Percentiles rank a stretch among this genome's conserved stretches.
Evolutionary conservation across 2,797 vertebrate species (phyloP).

Genomic region (Atherinosoma microstoma): DNA sequence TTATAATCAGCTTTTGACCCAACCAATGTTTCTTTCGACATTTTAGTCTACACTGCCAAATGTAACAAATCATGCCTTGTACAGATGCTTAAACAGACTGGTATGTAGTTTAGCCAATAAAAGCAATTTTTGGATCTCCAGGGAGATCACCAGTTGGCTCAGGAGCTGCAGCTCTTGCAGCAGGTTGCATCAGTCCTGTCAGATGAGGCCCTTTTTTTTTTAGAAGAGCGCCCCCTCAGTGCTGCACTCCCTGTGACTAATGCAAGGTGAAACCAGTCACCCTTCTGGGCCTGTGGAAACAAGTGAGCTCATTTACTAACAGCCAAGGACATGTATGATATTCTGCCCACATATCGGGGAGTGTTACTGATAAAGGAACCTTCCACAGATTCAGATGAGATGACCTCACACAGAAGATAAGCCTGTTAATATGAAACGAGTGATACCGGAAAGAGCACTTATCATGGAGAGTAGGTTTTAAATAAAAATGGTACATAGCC

Average conservation of each 20-base stretch:
- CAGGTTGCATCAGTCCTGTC: conserved; percentile 76
- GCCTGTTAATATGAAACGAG: conserved; percentile 59
- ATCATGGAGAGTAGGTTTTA: neutral
- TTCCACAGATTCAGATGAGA: conserved; percentile 46
- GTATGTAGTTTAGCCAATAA: conserved; percentile 39
- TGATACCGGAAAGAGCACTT: conserved; percentile 10
- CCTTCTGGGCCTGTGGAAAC: conserved; percentile 16
- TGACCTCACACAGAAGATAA: conserved; percentile 58
- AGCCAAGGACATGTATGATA: conserved; percentile 58
- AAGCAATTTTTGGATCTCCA: conserved; percentile 28
- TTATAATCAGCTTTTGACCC: neutral
- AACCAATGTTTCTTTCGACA: neutral
- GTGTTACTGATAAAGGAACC: conserved; percentile 59
- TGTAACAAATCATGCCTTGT: neutral
- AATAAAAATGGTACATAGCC: neutral
- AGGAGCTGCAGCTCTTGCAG: conserved; percentile 64
- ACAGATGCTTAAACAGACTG: neutral
- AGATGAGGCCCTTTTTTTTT: neutral
- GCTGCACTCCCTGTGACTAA: conserved; percentile 1
- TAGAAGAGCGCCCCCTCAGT: conserved; percentile 21
- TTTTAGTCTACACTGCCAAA: neutral
- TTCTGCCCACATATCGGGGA: conserved; percentile 47
- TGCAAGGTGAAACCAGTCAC: conserved; percentile 41
- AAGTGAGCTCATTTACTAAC: conserved; percentile 57
- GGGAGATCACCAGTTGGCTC: conserved; percentile 25